These are phyloP conservation scores for Acanthochromis polyacanthus DNA, from an alignment of 2,113 vertebrate species.

Conservation along the genomic window DNA sequence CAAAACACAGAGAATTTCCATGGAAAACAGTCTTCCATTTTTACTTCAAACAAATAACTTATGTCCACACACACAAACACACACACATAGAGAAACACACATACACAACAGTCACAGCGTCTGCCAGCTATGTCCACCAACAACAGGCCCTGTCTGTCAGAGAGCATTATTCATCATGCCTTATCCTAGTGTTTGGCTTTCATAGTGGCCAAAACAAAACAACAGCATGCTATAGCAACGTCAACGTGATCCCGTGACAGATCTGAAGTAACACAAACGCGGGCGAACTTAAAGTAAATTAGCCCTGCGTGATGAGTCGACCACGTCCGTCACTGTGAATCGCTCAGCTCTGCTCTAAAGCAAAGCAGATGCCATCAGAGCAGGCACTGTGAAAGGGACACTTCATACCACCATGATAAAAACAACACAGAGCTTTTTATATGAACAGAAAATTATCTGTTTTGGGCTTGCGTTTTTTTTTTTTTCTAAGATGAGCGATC, in stretches of 20 bases:
- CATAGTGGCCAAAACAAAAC: constrained; percentile 73
- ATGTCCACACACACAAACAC: constrained; percentile 15
- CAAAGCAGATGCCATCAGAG: constrained; percentile 80
- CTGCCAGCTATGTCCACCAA: constrained; percentile 67
- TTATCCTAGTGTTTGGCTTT: constrained; percentile 64
- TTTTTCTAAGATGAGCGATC: constrained; percentile 33
- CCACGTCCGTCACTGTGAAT: constrained; percentile 75
- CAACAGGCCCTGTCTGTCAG: constrained; percentile 72
- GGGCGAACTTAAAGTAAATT: constrained; percentile 75
- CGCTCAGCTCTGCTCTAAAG: constrained; percentile 72
- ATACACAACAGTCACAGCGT: constrained; percentile 26
- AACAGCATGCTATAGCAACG: constrained; percentile 76
- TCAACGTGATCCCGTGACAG: constrained; percentile 64
- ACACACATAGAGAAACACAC: constrained; percentile 21
- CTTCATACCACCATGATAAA: constrained; percentile 57
- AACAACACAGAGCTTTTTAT: constrained; percentile 58
- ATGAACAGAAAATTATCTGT: constrained; percentile 20
- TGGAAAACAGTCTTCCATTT: constrained; percentile 48
- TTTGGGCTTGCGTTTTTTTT: neutral
- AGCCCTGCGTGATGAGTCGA: constrained; percentile 76
- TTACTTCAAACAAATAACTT: constrained; percentile 44
- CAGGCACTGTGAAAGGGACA: constrained; percentile 42
- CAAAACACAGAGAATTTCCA: constrained; percentile 44
- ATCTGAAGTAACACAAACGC: constrained; percentile 67
- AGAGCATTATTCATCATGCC: constrained; percentile 63